Conservation (phyloP, 2,888 invertebrate species). For the Drosophila picticornis region DNA sequence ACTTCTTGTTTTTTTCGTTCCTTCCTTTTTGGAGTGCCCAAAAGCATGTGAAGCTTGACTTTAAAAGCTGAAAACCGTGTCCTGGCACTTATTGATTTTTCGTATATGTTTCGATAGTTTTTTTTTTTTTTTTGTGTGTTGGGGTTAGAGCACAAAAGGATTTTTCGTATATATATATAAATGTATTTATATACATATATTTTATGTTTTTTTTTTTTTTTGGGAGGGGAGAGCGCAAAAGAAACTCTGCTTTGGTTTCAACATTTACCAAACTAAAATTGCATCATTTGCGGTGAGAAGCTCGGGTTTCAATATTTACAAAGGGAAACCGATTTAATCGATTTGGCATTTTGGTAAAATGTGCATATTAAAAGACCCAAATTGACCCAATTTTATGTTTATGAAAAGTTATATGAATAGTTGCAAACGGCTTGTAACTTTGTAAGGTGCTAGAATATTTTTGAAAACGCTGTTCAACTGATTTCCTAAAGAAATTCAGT, state of each 20-base stretch:
- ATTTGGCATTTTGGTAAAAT: conserved; percentile 1
- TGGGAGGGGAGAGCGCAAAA: background rate
- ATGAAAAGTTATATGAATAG: background rate
- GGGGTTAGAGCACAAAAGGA: background rate
- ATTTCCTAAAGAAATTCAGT: background rate
- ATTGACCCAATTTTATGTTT: background rate
- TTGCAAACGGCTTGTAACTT: background rate
- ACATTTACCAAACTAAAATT: conserved; percentile 4
- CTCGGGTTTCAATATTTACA: conserved; percentile 8
- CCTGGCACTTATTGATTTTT: conserved; percentile 49
- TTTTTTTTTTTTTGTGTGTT: background rate
- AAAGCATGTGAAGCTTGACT: conserved; percentile 35
- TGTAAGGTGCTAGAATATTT: background rate
- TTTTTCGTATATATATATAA: conserved; percentile 24
- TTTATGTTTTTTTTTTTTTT: background rate
- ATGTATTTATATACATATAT: background rate
- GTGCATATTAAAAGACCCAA: background rate
- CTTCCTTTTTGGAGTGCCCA: conserved; percentile 12
- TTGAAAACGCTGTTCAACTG: too few relatives aligned
- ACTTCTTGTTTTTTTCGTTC: conserved; percentile 43
- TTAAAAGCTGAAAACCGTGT: conserved; percentile 47
- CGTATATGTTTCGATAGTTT: conserved; percentile 15
- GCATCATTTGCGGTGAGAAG: conserved; percentile 18
- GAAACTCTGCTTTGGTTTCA: conserved; percentile 11
- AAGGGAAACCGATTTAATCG: conserved; percentile 12